These are phyloP conservation scores for Coenobita brevimanus DNA, from an alignment of 1,140 invertebrate genomes.

Conservation along the genomic window DNA sequence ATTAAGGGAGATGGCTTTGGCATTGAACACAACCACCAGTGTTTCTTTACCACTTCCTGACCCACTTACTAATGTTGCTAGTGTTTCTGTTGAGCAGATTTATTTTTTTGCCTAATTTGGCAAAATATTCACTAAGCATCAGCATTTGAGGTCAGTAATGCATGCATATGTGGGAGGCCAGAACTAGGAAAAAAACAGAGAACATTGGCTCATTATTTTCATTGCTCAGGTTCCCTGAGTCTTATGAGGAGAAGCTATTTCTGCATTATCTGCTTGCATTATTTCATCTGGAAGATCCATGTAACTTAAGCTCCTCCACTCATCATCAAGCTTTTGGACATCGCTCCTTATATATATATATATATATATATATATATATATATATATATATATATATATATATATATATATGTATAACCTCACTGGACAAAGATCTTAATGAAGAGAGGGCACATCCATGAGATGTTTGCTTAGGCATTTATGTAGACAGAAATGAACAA, in stretches of 20 bases:
- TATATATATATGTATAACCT: background rate
- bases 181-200: background rate
- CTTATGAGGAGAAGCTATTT: background rate
- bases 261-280: background rate
- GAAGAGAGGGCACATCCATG: background rate
- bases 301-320: background rate
- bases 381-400: too few species aligned
- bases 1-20: too few species aligned
- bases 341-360: too few species aligned
- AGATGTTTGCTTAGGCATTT: background rate
- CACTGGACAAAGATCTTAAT: background rate
- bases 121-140: constrained; percentile 29
- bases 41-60: background rate
- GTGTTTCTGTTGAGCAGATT: background rate
- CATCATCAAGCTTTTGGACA: background rate
- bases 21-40: background rate
- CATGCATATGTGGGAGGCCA: background rate
- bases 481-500: too few species aligned
- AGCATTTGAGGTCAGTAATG: background rate
- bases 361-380: too few species aligned
- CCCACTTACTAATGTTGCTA: background rate
- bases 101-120: background rate
- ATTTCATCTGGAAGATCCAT: background rate
- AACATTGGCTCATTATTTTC: background rate
- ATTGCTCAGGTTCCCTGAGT: background rate